These are phyloP conservation scores for Lutraria lutraria DNA, from an alignment of 2,888 invertebrate species.

Conservation along the genomic window DNA sequence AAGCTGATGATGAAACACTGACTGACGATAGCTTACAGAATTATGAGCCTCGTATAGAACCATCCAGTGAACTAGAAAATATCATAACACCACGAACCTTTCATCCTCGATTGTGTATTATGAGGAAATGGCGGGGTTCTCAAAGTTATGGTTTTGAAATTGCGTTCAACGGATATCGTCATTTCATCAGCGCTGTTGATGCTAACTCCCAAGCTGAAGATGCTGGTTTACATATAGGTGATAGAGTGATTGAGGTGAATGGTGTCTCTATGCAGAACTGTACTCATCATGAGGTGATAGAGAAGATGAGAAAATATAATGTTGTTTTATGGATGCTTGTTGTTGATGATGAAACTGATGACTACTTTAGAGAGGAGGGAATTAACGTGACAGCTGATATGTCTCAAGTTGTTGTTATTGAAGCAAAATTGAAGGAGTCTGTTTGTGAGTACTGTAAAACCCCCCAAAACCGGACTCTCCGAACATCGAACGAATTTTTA, in stretches of 20 bases:
- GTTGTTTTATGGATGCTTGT: conserved; percentile 96
- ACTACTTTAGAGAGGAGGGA: conserved; percentile 90
- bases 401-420: conserved; percentile 64
- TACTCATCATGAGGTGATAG: conserved; percentile 96
- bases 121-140: conserved; percentile 93
- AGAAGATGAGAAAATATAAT: conserved; percentile 94
- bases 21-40: too few relatives aligned
- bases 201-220: conserved; percentile 87
- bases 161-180: conserved; percentile 97
- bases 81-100: conserved; percentile 35
- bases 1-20: too few relatives aligned
- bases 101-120: conserved; percentile 92
- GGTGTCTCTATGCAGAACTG: conserved; percentile 95
- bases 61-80: background rate
- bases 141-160: conserved; percentile 99
- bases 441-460: conserved; percentile 24
- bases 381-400: conserved; percentile 74
- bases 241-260: conserved; percentile 93
- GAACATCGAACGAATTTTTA: too few relatives aligned
- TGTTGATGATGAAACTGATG: conserved; percentile 92
- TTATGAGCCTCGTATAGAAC: too few relatives aligned
- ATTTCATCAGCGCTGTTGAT: conserved; percentile 98
- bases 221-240: conserved; percentile 93
- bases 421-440: conserved; percentile 41
- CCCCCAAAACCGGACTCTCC: too few relatives aligned